phyloP scores from a whole-genome alignment of 2,888 invertebrate genomes.

The Latheticus oryzae region DNA sequence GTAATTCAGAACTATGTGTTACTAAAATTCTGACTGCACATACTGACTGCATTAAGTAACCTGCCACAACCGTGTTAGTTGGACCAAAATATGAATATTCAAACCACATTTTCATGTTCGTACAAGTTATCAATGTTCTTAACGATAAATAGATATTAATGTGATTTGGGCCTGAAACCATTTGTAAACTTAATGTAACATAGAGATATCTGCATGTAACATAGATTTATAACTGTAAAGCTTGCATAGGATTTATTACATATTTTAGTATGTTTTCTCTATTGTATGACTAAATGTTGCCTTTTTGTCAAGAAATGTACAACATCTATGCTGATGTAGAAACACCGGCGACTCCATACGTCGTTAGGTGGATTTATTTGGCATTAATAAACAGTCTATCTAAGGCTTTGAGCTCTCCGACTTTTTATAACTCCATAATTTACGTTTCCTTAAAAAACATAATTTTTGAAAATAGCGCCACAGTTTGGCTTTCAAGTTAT shows the following conservation, averaged over 20 bases:
- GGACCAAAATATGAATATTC: constrained; percentile 57
- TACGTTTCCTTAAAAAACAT: too few species aligned
- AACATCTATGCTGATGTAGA: constrained; percentile 53
- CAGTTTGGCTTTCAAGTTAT: too few species aligned
- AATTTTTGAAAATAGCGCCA: too few species aligned
- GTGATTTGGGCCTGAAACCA: constrained; percentile 62
- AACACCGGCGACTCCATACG: constrained; percentile 37
- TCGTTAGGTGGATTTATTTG: constrained; percentile 47
- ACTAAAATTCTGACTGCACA: constrained; percentile 59
- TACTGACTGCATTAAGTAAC: constrained; percentile 59
- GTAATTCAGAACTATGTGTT: constrained; percentile 57
- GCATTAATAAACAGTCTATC: constrained; percentile 54
- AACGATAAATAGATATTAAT: constrained; percentile 55
- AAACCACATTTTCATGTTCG: constrained; percentile 55
- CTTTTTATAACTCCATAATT: too few species aligned
- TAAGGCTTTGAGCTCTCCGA: constrained; percentile 48
- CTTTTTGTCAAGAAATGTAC: constrained; percentile 59
- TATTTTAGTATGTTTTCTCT: constrained; percentile 64
- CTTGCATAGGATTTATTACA: constrained; percentile 63
- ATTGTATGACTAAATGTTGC: constrained; percentile 63
- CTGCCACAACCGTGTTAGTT: constrained; percentile 62
- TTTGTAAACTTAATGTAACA: constrained; percentile 62
- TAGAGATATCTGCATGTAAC: constrained; percentile 61
- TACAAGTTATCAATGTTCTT: constrained; percentile 53
- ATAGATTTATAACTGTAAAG: constrained; percentile 60